Evolutionary conservation across 2,797 vertebrate species (phyloP).

Genomic region (Sebastiscus tertius): DNA sequence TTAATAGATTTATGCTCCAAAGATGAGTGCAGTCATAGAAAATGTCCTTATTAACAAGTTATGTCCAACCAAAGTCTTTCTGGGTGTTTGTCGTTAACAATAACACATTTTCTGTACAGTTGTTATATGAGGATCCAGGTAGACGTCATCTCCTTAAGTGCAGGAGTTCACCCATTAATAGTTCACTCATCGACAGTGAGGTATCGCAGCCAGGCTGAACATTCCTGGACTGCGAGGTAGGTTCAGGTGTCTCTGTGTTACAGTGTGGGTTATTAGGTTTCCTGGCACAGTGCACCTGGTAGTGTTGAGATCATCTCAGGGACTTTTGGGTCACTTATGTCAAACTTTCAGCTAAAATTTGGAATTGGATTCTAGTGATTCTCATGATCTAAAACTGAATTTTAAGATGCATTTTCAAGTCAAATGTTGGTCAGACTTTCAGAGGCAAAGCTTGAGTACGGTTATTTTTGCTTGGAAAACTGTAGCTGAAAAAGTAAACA

Average conservation of each 20-base stretch:
- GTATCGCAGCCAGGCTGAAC: constrained; percentile 36
- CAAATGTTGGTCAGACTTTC: background rate
- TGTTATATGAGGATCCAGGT: background rate
- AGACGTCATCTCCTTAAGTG: constrained; percentile 5
- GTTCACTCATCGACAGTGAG: constrained; percentile 41
- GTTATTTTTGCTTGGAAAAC: constrained; percentile 9
- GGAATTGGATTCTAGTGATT: too few species aligned
- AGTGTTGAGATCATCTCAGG: background rate
- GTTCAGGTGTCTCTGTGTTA: constrained; percentile 42
- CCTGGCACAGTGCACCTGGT: constrained; percentile 5
- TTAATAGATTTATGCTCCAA: background rate
- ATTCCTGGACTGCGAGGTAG: constrained; percentile 49
- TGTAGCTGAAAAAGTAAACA: constrained; percentile 41
- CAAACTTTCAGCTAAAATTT: background rate
- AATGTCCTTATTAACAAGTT: background rate
- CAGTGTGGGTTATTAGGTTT: constrained; percentile 1
- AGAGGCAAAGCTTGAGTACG: background rate
- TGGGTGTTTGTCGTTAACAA: background rate
- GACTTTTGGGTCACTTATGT: background rate
- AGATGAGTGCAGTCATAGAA: background rate
- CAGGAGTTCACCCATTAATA: constrained; percentile 18
- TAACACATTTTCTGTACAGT: background rate
- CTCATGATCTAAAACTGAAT: background rate
- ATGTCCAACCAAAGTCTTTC: background rate
- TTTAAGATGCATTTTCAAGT: background rate